Conservation (phyloP, 2,888 invertebrate genomes). For the Protodeltote pygarga region DNA sequence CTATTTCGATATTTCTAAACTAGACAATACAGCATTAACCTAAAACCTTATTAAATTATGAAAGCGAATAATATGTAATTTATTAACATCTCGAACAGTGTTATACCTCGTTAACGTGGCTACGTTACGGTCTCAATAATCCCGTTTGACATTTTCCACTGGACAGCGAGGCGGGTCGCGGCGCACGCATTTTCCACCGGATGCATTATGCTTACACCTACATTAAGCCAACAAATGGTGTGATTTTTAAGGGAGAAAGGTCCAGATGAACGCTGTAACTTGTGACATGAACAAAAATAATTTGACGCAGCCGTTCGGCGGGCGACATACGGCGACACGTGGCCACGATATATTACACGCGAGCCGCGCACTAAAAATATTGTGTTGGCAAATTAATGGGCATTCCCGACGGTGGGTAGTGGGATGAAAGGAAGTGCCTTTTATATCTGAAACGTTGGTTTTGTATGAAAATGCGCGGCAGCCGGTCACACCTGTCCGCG, state of each 20-base stretch:
- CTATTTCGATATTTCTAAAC: constrained; percentile 15
- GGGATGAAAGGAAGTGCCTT: constrained; percentile 87
- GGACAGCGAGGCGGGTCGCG: constrained; percentile 20
- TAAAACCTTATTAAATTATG: constrained; percentile 21
- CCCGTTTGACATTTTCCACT: constrained; percentile 24
- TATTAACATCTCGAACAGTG: constrained; percentile 4
- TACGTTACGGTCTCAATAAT: neutral
- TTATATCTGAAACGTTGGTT: constrained; percentile 86
- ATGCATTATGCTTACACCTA: constrained; percentile 66
- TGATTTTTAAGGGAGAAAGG: constrained; percentile 85
- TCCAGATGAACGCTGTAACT: constrained; percentile 86
- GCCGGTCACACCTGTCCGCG: constrained; percentile 84
- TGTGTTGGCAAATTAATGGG: constrained; percentile 88
- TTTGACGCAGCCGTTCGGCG: constrained; percentile 85
- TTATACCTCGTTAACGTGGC: neutral
- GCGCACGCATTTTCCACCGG: constrained; percentile 69
- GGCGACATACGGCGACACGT: constrained; percentile 87
- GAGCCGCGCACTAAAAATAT: constrained; percentile 86
- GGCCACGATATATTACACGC: constrained; percentile 86
- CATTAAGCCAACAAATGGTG: constrained; percentile 77
- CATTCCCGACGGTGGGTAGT: constrained; percentile 85
- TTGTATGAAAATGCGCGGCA: constrained; percentile 85
- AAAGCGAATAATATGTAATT: constrained; percentile 21
- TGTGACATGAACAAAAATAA: constrained; percentile 87
- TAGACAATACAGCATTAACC: constrained; percentile 20